A percentile compares a stretch with the other conserved stretches of the same genome.
Evolutionary conservation across 2,888 invertebrate genomes (phyloP).

Genomic region (Eupithecia exiguata): DNA sequence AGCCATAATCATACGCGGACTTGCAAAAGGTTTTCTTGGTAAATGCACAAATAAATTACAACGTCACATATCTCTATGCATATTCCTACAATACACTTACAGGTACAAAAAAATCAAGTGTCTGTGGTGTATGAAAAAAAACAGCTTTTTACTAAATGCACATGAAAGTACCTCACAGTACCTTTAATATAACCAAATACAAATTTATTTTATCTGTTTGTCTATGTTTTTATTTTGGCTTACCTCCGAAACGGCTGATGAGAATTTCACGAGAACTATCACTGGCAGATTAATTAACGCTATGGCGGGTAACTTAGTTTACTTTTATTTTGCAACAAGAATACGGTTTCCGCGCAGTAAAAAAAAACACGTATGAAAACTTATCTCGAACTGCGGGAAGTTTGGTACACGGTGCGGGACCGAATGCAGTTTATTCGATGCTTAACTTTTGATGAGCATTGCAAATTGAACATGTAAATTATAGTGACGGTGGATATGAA

Average conservation of each 20-base stretch:
- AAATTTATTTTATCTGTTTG: background rate
- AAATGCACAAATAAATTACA: slow-evolving; percentile 9
- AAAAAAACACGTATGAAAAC: background rate
- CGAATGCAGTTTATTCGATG: background rate
- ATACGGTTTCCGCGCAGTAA: background rate
- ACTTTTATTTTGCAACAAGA: background rate
- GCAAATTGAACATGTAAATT: background rate
- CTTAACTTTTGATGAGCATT: background rate
- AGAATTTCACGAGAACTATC: background rate
- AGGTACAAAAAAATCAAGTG: background rate
- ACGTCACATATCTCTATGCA: background rate
- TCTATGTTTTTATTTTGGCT: background rate
- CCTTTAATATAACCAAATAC: background rate
- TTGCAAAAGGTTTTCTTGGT: slow-evolving; percentile 14
- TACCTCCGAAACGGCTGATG: background rate
- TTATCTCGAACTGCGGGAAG: background rate
- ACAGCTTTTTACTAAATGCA: background rate
- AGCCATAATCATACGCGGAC: slow-evolving; percentile 7
- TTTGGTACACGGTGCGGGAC: background rate
- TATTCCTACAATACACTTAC: background rate
- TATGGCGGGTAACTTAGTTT: background rate
- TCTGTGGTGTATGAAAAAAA: too few relatives aligned
- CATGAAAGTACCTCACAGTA: background rate
- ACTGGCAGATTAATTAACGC: background rate
- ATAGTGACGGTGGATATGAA: background rate